Conservation (phyloP, 1,140 invertebrate genomes). For the Drosophila leontia region DNA sequence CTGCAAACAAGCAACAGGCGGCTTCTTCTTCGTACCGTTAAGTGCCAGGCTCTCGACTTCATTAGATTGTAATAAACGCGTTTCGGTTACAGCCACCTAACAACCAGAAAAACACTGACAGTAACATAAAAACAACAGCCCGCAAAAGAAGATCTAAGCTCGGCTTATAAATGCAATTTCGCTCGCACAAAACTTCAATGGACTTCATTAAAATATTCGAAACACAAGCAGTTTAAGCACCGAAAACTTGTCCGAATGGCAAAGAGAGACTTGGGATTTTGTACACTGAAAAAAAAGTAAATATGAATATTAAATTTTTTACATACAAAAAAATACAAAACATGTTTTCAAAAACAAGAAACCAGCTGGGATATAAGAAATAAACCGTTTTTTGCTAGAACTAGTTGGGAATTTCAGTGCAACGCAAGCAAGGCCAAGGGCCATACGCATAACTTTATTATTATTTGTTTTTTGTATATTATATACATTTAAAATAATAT, state of each 20-base stretch:
- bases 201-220: slow-evolving; percentile 83
- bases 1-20: slow-evolving; percentile 48
- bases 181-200: slow-evolving; percentile 81
- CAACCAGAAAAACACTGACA: slow-evolving; percentile 68
- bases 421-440: too few relatives aligned
- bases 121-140: slow-evolving; percentile 71
- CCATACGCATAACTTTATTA: too few relatives aligned
- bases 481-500: not conserved
- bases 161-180: slow-evolving; percentile 81
- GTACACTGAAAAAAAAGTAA: slow-evolving; percentile 6
- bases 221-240: slow-evolving; percentile 79
- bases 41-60: slow-evolving; percentile 81
- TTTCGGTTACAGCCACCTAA: slow-evolving; percentile 67
- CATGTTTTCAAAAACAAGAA: too few relatives aligned
- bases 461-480: not conserved
- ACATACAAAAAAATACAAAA: too few relatives aligned
- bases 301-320: not conserved
- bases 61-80: slow-evolving; percentile 83
- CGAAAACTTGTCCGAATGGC: slow-evolving; percentile 71
- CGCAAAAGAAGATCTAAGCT: slow-evolving; percentile 67
- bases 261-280: slow-evolving; percentile 2
- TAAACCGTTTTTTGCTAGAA: not conserved
- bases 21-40: slow-evolving; percentile 66
- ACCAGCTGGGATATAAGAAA: too few relatives aligned
- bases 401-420: not conserved